These are phyloP conservation scores for Asbolus verrucosus DNA, from an alignment of 1,140 invertebrate species.

Conservation along the genomic window DNA sequence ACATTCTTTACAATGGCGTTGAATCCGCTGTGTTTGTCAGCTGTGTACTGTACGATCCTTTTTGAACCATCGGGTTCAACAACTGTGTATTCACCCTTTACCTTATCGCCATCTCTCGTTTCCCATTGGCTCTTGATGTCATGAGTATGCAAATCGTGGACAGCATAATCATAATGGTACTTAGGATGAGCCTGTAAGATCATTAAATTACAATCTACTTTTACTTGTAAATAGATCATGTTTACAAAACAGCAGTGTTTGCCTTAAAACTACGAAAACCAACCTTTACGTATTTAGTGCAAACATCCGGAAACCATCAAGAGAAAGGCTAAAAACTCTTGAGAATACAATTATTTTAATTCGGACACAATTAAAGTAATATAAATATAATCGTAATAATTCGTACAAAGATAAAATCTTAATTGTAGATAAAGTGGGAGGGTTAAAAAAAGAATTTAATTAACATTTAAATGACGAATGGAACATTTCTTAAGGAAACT, in stretches of 20 bases:
- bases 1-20: constrained; percentile 68
- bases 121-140: constrained; percentile 70
- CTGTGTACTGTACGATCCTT: constrained; percentile 76
- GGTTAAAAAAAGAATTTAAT: constrained; percentile 15
- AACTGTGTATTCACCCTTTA: constrained; percentile 72
- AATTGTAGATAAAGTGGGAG: not conserved
- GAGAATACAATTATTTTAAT: constrained; percentile 13
- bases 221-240: too few relatives aligned
- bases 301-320: not conserved
- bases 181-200: constrained; percentile 67
- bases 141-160: constrained; percentile 67
- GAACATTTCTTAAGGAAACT: not conserved
- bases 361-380: too few relatives aligned
- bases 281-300: not conserved
- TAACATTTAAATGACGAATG: not conserved
- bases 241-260: too few relatives aligned
- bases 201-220: not conserved
- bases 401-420: not conserved
- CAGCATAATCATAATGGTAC: constrained; percentile 66
- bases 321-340: constrained; percentile 18
- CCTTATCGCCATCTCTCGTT: constrained; percentile 70
- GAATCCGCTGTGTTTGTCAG: constrained; percentile 77
- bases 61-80: constrained; percentile 72
- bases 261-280: constrained; percentile 5
- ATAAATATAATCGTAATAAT: too few relatives aligned